Base-by-base conservation (phyloP, 2,113 vertebrate genomes). In the Neotoma lepida region DNA sequence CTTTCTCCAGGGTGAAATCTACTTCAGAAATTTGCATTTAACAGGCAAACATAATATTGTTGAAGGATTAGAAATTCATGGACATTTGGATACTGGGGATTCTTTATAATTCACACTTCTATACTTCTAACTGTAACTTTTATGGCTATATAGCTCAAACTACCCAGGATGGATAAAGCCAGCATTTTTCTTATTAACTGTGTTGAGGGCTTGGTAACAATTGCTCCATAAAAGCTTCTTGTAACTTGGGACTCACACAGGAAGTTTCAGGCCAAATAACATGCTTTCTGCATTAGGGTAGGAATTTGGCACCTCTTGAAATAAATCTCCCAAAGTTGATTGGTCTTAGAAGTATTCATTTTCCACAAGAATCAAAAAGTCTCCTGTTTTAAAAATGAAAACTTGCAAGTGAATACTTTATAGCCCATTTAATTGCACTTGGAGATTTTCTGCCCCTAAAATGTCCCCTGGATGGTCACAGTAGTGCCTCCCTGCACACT, bases 21-120 rank as follows among this genome's bases (percentile, higher is more conserved):
- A 96, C 96, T 93, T 91, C 94, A 95, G 90, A 97, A 97, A 97
- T 97, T 97, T 61, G 77, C 93, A 95, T 96, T 97, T 96, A 97
- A 97, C 91, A 92, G 92, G 77, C 73, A 97, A 97, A 97, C 51
- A 92, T 96, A 91, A 97, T 96, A 96, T 97, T 91, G 81, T 97
- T 94, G 96, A 97, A 97, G 97, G 97, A 97, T 97, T 97, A 98
- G 91, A 94, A 94, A 97, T 97, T 97, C 96, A 95, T 30, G 96
- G 94, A 95, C 64, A 76, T 96, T 97, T 97, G 97, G 66, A 88
- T 97, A 91, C 94, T 97, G 97, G 95, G 94, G 96, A 98, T 95
- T 96, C 94, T 97, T 98, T 96, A 94, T 92, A 97, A 96, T 49
- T 39, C 96, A 96, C 96, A 97, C 26, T 94, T 86, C 85, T 89